Evolutionary conservation across 2,113 vertebrate genomes (phyloP), one percentile per base, ranked within the genome.

Genomic region (Cephalopterus ornatus): DNA sequence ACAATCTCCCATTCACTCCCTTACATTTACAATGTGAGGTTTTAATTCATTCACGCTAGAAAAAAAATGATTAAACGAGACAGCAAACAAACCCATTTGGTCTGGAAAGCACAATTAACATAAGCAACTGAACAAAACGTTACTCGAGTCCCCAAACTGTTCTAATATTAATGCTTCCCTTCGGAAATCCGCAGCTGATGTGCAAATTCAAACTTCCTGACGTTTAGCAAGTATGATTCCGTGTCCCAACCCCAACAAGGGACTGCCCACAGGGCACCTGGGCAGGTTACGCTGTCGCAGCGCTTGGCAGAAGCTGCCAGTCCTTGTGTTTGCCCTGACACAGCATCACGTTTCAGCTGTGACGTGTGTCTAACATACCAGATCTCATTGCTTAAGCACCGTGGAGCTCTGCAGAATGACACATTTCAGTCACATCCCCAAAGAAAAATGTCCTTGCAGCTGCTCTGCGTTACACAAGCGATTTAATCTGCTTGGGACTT

Each of bases 401-500:
- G 0, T 44, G 66, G 39, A 23, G 32, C 8, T 42, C 70, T 44
- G 19, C 4, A 42, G 82, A 75, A 59, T 41, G 68, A 83, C 88
- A 91, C 62, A 33, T 55, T 85, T 94, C 95, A 92, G 75, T 59
- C 88, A 73, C 61, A 74, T 46, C 72, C 82, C 67, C 65, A 33
- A 39, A 94, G 81, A 88, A 93, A 50, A 96, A 94, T 5, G 79
- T 74, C 92, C 82, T 86, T 80, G 95, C 95, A 96, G 92, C 95
- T 96, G 88, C 90, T 93, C 55, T 11, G 37, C 5, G 72, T 95
- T 88, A 95, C 85, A 94, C 90, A 96, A 95, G 85, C 32, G 0
- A 76, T 88, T 94, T 93, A 95, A 94, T 96, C 93, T 96, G 50
- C 65, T 63, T 70, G 82, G 56, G 90, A 85, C 58, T 86, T 96